Base-by-base conservation (phyloP, 1,140 invertebrate genomes). In the Drosophila insularis region DNA sequence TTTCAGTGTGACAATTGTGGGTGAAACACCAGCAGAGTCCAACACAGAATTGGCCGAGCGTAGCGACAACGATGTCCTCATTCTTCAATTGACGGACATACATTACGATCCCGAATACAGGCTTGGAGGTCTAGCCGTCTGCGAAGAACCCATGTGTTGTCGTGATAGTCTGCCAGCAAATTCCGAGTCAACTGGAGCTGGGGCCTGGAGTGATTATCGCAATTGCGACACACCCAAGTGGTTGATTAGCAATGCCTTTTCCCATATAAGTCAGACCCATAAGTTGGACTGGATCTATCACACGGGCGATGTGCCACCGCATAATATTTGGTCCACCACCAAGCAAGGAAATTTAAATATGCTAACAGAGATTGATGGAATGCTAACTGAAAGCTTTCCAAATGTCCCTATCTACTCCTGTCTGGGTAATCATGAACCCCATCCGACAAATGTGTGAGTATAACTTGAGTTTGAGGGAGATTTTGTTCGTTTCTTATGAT, bases 371-470 rank as follows among this genome's bases (percentile, higher is more conserved):
- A 92, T 94, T 27, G 93, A 94, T 27, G 77, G 92, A 2, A 90
- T 94, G 71, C 92, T 97, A 32, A 92, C 93, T 4, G 84, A 93
- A 37, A 93, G 93, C 62, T 95, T 97, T 72, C 93, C 94, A 1
- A 92, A 94, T 39, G 94, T 93, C 35, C 93, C 94, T 3, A 93
- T 98, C 8, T 95, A 95, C 84, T 94, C 95, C 3, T 93, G 95
- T 27, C 90, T 98, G 53, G 97, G 97, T 54, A 98, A 98, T 90
- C 98, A 98, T 80, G 97, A 98, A 92, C 94, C 96, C 58, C 94
- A 96, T 92, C 97, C 97, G 13, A 92, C 96, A 1, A 97, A 98
- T 92, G 94, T 95, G 82, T 87, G 71, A 60, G 81, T 79, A 43
- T 11, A n/a, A n/a, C n/a, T n/a, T n/a, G n/a, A n/a, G n/a, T n/a